Percentiles rank a stretch among this genome's conserved stretches.
Evolutionary conservation across 2,113 vertebrate species (phyloP).

Genomic region (Tor tambroides): DNA sequence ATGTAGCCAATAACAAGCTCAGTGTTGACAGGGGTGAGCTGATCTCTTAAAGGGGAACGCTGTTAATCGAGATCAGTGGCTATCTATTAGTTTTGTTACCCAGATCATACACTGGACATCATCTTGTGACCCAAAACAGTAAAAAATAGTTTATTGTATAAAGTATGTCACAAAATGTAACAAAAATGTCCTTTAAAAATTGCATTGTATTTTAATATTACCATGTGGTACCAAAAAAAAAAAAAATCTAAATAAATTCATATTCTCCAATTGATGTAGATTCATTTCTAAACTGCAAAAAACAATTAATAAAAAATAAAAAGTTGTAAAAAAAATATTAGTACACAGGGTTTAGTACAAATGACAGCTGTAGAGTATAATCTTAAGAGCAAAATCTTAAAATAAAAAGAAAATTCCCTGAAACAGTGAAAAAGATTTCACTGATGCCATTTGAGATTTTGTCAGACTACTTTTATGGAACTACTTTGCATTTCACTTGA

Average conservation of each 20-base stretch:
- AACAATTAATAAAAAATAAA: too few relatives aligned
- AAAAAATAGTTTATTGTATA: neutral
- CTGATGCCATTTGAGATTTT: neutral
- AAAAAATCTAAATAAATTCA: neutral
- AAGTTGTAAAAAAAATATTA: neutral
- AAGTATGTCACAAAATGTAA: neutral
- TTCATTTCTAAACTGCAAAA: neutral
- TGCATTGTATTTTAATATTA: neutral
- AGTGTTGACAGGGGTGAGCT: neutral
- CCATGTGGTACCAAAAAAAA: neutral
- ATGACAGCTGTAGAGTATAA: too few relatives aligned
- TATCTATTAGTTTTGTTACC: neutral
- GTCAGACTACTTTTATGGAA: neutral
- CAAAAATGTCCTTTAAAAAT: neutral
- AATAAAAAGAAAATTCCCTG: too few relatives aligned
- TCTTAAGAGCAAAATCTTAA: too few relatives aligned
- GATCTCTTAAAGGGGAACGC: conserved; percentile 12
- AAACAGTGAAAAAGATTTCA: neutral
- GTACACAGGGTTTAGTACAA: too few relatives aligned
- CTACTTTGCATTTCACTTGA: conserved; percentile 3
- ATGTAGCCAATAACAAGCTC: conserved; percentile 32
- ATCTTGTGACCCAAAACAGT: neutral
- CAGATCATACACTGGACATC: neutral
- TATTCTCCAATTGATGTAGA: neutral
- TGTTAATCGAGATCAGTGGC: neutral